Conservation (phyloP, 1,140 invertebrate genomes). For the Melitaea cinxia region DNA sequence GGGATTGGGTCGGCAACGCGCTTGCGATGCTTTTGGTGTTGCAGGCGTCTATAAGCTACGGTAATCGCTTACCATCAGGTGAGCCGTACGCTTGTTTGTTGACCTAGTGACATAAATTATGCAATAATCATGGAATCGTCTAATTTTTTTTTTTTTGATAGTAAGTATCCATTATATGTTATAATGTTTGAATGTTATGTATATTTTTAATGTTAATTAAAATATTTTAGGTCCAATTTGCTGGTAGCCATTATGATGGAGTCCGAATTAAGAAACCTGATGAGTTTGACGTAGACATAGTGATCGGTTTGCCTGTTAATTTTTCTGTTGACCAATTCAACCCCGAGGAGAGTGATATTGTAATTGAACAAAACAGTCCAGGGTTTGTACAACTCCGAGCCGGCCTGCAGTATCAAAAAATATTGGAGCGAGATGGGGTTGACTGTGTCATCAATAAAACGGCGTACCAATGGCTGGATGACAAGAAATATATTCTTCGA, state of each 20-base stretch:
- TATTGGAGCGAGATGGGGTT: slow-evolving; percentile 43
- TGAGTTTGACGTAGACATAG: slow-evolving; percentile 82
- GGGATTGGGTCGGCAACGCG: too few relatives aligned
- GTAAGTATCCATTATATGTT: too few relatives aligned
- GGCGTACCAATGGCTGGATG: slow-evolving; percentile 55
- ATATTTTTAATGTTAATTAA: too few relatives aligned
- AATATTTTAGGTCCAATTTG: slow-evolving; percentile 69
- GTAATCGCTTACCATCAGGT: too few relatives aligned
- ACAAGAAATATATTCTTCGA: slow-evolving; percentile 59
- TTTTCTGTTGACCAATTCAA: slow-evolving; percentile 25
- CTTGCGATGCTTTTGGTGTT: too few relatives aligned
- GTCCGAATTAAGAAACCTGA: slow-evolving; percentile 80
- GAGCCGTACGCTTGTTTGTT: too few relatives aligned
- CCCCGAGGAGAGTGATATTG: slow-evolving; percentile 47
- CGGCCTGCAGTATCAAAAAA: slow-evolving; percentile 51
- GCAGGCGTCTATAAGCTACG: too few relatives aligned
- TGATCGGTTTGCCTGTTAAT: slow-evolving; percentile 70
- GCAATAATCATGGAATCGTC: too few relatives aligned
- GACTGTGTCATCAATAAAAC: slow-evolving; percentile 52
- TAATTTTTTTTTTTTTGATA: too few relatives aligned
- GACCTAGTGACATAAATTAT: too few relatives aligned
- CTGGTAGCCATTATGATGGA: slow-evolving; percentile 82
- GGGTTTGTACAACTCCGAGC: slow-evolving; percentile 57
- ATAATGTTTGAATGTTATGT: too few relatives aligned
- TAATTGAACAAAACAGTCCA: slow-evolving; percentile 49